Evolutionary conservation across 2,797 vertebrate species (phyloP).

Genomic region (Artibeus lituratus): DNA sequence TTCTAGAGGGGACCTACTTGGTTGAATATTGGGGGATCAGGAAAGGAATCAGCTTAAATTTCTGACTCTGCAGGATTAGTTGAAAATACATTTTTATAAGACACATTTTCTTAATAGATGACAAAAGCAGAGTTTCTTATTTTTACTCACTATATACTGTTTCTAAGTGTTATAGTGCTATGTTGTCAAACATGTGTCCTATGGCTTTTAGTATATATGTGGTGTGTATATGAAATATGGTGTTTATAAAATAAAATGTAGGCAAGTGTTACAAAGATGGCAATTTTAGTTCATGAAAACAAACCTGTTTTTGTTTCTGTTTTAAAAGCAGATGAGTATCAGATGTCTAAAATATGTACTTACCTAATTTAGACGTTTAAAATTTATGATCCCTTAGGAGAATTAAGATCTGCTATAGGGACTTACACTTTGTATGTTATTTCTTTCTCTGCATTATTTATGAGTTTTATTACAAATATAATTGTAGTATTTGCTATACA

Average conservation of each 20-base stretch:
- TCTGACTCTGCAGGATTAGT: background rate
- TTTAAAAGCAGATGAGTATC: background rate
- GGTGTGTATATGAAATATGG: background rate
- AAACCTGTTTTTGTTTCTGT: background rate
- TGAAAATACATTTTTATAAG: background rate
- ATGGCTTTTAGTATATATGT: background rate
- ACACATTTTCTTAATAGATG: background rate
- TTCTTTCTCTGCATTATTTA: conserved; percentile 42
- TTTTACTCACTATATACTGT: background rate
- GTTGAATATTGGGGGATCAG: background rate
- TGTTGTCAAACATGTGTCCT: background rate
- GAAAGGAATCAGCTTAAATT: background rate
- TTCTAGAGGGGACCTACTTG: background rate
- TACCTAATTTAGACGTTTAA: background rate
- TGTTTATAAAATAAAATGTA: background rate
- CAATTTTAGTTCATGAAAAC: background rate
- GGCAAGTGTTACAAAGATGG: background rate
- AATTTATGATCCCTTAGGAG: background rate
- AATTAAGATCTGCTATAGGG: background rate
- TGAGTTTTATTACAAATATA: conserved; percentile 40
- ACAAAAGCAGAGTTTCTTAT: background rate
- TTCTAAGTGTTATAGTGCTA: background rate
- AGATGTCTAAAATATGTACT: background rate
- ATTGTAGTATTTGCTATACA: conserved; percentile 30
- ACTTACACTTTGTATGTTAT: background rate